Percentiles rank a stretch among this genome's conserved stretches.
phyloP scores from a whole-genome alignment of 2,797 vertebrate genomes.

The Aplochiton taeniatus region DNA sequence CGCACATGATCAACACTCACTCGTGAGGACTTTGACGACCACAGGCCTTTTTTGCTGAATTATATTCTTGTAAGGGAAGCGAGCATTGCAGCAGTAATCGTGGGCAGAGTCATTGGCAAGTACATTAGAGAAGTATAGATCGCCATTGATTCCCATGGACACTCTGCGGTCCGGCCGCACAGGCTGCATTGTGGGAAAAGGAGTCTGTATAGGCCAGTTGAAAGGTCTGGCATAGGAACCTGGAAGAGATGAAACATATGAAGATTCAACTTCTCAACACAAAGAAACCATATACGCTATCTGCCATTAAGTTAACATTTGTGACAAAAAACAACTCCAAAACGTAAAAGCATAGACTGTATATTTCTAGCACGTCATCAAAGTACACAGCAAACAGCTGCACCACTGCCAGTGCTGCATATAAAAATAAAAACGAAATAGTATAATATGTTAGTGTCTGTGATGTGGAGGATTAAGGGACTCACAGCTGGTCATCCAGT shows the following conservation, averaged over 20 bases:
- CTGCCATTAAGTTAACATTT: too few relatives aligned
- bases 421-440: too few relatives aligned
- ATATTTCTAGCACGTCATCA: too few relatives aligned
- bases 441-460: too few relatives aligned
- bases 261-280: too few relatives aligned
- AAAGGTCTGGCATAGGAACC: slow-evolving; percentile 73
- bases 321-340: too few relatives aligned
- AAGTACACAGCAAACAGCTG: too few relatives aligned
- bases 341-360: too few relatives aligned
- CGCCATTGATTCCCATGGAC: slow-evolving; percentile 92
- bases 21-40: slow-evolving; percentile 93
- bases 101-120: slow-evolving; percentile 85
- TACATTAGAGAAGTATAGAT: slow-evolving; percentile 95
- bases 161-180: slow-evolving; percentile 91
- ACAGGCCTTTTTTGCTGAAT: slow-evolving; percentile 98
- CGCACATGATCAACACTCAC: slow-evolving; percentile 74
- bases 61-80: slow-evolving; percentile 92
- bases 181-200: slow-evolving; percentile 85
- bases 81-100: slow-evolving; percentile 94
- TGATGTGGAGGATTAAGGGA: not conserved
- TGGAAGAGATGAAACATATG: slow-evolving; percentile 23
- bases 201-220: slow-evolving; percentile 71
- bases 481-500: slow-evolving; percentile 99
- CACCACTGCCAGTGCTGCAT: too few relatives aligned
- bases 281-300: too few relatives aligned